Conservation (phyloP, 2,113 vertebrate genomes). For the Aspidoscelis tigris region DNA sequence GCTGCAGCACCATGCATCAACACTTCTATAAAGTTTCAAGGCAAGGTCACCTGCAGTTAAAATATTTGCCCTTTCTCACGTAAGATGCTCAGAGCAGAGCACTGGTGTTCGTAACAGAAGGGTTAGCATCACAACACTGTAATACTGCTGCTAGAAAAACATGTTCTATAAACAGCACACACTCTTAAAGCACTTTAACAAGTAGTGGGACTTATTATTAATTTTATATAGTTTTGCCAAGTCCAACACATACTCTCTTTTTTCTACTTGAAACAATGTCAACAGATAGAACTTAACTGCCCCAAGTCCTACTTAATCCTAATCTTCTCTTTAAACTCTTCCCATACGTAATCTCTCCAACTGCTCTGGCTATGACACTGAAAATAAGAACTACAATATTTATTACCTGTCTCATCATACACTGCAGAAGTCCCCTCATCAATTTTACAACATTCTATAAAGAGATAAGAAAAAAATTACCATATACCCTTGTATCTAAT, state of each 20-base stretch:
- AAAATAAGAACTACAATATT: not conserved
- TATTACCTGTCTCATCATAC: conserved; percentile 99
- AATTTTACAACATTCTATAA: conserved; percentile 96
- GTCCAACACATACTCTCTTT: not conserved
- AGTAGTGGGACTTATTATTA: not conserved
- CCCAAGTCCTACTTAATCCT: not conserved
- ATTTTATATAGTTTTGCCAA: not conserved
- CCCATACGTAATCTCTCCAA: not conserved
- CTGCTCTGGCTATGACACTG: not conserved
- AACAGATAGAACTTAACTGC: not conserved
- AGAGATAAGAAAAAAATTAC: conserved; percentile 54
- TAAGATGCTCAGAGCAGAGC: not conserved
- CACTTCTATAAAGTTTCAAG: not conserved
- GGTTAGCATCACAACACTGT: too few relatives aligned
- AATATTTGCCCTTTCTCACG: not conserved
- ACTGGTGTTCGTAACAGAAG: not conserved
- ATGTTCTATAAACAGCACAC: not conserved
- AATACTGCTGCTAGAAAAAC: not conserved
- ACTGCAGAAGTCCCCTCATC: conserved; percentile 96
- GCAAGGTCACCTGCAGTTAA: not conserved
- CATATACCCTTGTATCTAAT: not conserved
- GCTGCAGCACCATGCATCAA: too few relatives aligned
- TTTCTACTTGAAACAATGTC: not conserved
- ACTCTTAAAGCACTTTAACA: not conserved
- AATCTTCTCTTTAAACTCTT: not conserved